phyloP scores from a whole-genome alignment of 2,888 invertebrate species.

The Hirudinaria manillensis region DNA sequence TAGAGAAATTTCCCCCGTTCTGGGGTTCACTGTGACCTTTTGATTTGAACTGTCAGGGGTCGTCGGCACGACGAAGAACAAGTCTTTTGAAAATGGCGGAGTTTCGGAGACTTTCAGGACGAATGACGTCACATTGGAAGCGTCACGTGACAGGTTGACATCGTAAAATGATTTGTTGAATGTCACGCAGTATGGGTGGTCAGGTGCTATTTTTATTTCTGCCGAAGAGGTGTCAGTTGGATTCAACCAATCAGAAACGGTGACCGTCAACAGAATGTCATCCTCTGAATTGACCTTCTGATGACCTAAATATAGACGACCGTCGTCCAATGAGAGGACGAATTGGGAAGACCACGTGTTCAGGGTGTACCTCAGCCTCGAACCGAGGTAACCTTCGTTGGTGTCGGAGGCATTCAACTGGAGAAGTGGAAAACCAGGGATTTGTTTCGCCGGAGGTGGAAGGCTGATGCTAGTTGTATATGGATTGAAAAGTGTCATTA shows the following conservation, averaged over 20 bases:
- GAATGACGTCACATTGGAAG: neutral
- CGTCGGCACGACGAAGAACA: neutral
- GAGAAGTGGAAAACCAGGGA: conserved; percentile 31
- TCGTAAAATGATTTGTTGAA: neutral
- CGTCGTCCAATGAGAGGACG: neutral
- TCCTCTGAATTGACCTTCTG: neutral
- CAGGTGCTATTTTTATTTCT: neutral
- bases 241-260: conserved; percentile 3
- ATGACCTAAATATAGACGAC: neutral
- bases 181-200: neutral
- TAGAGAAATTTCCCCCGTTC: conserved; percentile 62
- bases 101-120: neutral
- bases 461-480: neutral
- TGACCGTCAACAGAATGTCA: neutral
- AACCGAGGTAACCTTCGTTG: conserved; percentile 77
- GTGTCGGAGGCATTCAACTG: conserved; percentile 67
- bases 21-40: conserved; percentile 76
- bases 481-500: neutral
- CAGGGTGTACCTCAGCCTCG: conserved; percentile 55
- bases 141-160: neutral
- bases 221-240: neutral
- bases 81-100: neutral
- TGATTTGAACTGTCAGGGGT: conserved; percentile 51
- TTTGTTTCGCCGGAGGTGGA: neutral
- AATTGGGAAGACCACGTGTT: neutral